These are phyloP conservation scores for Brenthis ino DNA, from an alignment of 2,888 invertebrate genomes.

Conservation along the genomic window DNA sequence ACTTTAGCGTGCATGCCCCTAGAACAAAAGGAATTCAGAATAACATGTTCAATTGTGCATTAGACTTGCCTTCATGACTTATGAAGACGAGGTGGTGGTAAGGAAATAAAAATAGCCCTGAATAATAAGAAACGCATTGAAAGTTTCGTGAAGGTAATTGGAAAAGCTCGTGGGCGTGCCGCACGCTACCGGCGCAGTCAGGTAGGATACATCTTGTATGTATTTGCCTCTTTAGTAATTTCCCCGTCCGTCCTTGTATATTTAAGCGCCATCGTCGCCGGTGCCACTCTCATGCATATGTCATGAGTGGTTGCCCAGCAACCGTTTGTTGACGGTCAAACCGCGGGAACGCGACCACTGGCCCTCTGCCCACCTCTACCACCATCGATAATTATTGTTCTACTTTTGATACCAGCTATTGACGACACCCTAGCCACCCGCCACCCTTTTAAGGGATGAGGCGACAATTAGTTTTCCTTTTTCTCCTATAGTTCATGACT, in stretches of 20 bases:
- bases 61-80: constrained; percentile 69
- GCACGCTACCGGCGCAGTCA: constrained; percentile 43
- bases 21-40: constrained; percentile 63
- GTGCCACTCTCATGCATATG: constrained; percentile 79
- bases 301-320: constrained; percentile 80
- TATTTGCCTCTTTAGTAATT: constrained; percentile 77
- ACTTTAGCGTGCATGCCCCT: constrained; percentile 53
- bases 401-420: constrained; percentile 74
- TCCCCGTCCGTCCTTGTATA: constrained; percentile 76
- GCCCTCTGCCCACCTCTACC: constrained; percentile 53
- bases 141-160: constrained; percentile 64
- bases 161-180: constrained; percentile 43
- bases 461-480: constrained; percentile 71
- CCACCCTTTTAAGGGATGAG: constrained; percentile 65
- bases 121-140: constrained; percentile 62
- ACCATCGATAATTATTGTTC: constrained; percentile 76
- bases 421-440: constrained; percentile 56
- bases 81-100: constrained; percentile 63
- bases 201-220: constrained; percentile 59
- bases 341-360: constrained; percentile 73
- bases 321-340: constrained; percentile 79
- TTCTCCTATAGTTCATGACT: constrained; percentile 56
- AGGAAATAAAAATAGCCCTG: constrained; percentile 64
- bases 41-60: constrained; percentile 62
- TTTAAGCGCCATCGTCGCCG: constrained; percentile 70